Evolutionary conservation across 2,797 vertebrate genomes (phyloP).

Genomic region (Emys orbicularis): DNA sequence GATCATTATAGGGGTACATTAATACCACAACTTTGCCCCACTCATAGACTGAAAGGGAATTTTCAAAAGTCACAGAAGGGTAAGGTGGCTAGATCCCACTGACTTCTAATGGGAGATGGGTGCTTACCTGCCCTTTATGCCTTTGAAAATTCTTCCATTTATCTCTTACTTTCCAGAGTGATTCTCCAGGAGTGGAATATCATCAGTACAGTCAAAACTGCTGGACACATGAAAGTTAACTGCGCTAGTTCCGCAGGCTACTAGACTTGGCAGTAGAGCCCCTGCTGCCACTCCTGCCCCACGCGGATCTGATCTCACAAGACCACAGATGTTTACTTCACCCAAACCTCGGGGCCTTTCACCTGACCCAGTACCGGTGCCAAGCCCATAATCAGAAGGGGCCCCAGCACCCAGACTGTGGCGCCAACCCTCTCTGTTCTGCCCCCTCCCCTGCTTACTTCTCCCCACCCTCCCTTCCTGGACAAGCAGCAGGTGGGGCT

Average conservation of each 20-base stretch:
- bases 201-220: not conserved
- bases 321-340: not conserved
- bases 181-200: not conserved
- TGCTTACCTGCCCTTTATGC: not conserved
- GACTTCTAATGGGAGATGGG: not conserved
- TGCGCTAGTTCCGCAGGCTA: too few relatives aligned
- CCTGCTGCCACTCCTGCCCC: not conserved
- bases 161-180: not conserved
- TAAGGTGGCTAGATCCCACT: not conserved
- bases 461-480: too few relatives aligned
- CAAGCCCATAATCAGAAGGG: not conserved
- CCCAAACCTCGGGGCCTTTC: too few relatives aligned
- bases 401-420: too few relatives aligned
- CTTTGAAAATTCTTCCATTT: not conserved
- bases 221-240: too few relatives aligned
- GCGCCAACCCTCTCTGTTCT: not conserved
- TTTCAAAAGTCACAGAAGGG: not conserved
- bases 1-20: not conserved
- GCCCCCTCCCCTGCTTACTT: too few relatives aligned
- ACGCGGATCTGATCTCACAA: not conserved
- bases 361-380: too few relatives aligned
- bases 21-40: accelerated
- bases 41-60: accelerated
- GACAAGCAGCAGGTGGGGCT: too few relatives aligned
- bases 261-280: not conserved